Evolutionary conservation across 2,888 invertebrate genomes (phyloP).

Genomic region (Corbicula japonica): DNA sequence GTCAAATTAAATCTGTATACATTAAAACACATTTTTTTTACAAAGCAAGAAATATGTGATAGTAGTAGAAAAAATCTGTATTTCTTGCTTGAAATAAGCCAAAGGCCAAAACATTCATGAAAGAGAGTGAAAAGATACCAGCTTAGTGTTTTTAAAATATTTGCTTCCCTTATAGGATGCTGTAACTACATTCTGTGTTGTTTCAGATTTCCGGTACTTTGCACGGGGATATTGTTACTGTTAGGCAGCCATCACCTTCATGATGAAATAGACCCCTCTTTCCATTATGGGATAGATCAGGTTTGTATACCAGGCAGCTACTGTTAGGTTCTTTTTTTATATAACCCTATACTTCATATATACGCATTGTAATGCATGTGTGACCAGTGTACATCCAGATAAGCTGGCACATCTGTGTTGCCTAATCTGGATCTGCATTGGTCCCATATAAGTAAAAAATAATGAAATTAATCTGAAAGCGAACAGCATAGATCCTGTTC

Average conservation of each 20-base stretch:
- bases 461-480: too few relatives aligned
- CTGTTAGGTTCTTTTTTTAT: too few relatives aligned
- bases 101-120: neutral
- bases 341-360: too few relatives aligned
- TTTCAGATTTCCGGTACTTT: conserved; percentile 88
- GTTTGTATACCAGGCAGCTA: conserved; percentile 87
- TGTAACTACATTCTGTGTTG: neutral
- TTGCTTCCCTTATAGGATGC: neutral
- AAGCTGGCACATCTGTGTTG: too few relatives aligned
- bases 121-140: neutral
- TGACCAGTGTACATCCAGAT: too few relatives aligned
- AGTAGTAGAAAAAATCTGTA: neutral
- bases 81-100: neutral
- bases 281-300: conserved; percentile 92
- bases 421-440: too few relatives aligned
- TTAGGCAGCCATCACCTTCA: conserved; percentile 87
- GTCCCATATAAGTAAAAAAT: too few relatives aligned
- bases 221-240: conserved; percentile 90
- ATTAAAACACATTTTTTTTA: too few relatives aligned
- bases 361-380: too few relatives aligned
- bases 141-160: neutral
- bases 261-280: conserved; percentile 90
- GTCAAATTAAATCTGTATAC: too few relatives aligned
- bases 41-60: too few relatives aligned
- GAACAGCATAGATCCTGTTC: too few relatives aligned